Percentiles rank a stretch among this genome's conserved stretches.
Conservation (phyloP, 1,140 invertebrate genomes). For the Drosophila kurseongensis region DNA sequence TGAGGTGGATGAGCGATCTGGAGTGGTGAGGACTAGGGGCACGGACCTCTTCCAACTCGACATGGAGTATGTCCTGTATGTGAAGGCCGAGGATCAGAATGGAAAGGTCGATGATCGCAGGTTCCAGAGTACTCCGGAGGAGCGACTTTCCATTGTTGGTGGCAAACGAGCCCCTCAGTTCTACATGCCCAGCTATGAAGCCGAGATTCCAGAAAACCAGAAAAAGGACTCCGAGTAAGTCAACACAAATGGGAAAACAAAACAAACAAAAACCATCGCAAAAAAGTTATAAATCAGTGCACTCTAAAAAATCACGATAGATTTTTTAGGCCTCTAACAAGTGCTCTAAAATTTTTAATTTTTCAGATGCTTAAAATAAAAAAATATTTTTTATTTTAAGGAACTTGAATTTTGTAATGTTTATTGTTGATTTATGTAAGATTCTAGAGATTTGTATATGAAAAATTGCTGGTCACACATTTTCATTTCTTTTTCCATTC, state of each 20-base stretch:
- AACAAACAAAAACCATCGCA: neutral
- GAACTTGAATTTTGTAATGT: too few relatives aligned
- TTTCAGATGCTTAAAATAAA: too few relatives aligned
- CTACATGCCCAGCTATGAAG: slow-evolving; percentile 96
- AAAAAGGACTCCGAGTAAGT: slow-evolving; percentile 98
- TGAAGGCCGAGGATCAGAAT: slow-evolving; percentile 97
- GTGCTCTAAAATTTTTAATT: neutral
- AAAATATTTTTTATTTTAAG: too few relatives aligned
- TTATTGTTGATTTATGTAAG: too few relatives aligned
- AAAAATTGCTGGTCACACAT: too few relatives aligned
- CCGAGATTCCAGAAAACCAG: slow-evolving; percentile 97
- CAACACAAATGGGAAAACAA: neutral
- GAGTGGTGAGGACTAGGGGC: slow-evolving; percentile 95
- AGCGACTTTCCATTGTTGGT: slow-evolving; percentile 95
- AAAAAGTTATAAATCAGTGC: neutral
- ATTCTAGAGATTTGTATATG: too few relatives aligned
- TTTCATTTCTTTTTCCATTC: too few relatives aligned
- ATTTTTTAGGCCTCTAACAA: too few relatives aligned
- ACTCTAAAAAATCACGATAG: neutral
- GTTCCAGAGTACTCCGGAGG: slow-evolving; percentile 96
- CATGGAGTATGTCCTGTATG: slow-evolving; percentile 98
- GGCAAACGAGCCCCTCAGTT: slow-evolving; percentile 97
- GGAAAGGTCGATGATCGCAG: slow-evolving; percentile 94
- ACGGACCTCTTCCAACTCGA: slow-evolving; percentile 96
- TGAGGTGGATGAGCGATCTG: slow-evolving; percentile 96